Percentiles rank a stretch among this genome's conserved stretches.
These are phyloP conservation scores for Lichenostomus cassidix DNA, from an alignment of 2,113 vertebrate species.

Conservation along the genomic window DNA sequence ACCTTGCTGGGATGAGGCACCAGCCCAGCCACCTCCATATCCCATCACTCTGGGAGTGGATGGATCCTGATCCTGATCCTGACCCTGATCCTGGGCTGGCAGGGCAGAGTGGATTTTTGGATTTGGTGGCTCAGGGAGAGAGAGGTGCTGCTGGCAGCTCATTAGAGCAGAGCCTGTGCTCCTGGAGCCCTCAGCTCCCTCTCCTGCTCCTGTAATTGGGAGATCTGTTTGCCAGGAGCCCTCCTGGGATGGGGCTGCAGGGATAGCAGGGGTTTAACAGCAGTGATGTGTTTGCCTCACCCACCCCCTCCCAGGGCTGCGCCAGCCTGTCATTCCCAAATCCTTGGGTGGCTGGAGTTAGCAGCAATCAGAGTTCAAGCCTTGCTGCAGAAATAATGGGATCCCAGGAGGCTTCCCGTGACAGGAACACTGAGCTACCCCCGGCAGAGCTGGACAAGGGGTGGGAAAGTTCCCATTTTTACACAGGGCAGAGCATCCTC, in stretches of 20 bases:
- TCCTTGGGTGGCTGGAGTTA: not conserved
- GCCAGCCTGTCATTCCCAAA: not conserved
- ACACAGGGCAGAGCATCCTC: not conserved
- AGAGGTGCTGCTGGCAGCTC: not conserved
- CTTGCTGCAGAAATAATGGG: slow-evolving; percentile 16
- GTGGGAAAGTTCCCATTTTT: not conserved
- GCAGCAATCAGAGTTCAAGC: not conserved
- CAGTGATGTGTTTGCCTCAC: not conserved
- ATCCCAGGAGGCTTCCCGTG: not conserved
- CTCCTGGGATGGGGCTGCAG: not conserved
- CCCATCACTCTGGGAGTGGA: accelerated
- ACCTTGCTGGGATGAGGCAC: too few species aligned
- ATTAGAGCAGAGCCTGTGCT: not conserved
- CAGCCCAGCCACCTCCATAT: not conserved
- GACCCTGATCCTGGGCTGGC: too few species aligned
- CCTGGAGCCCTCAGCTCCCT: not conserved
- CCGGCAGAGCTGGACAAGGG: not conserved
- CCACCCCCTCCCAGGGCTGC: not conserved
- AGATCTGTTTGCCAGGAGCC: not conserved
- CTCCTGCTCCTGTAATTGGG: not conserved
- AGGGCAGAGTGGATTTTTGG: not conserved
- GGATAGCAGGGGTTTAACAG: not conserved
- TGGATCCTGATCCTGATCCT: accelerated
- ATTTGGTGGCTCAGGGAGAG: not conserved
- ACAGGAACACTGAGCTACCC: not conserved